Evolutionary conservation across 2,888 invertebrate species (phyloP).

Genomic region (Tinea pellionella): DNA sequence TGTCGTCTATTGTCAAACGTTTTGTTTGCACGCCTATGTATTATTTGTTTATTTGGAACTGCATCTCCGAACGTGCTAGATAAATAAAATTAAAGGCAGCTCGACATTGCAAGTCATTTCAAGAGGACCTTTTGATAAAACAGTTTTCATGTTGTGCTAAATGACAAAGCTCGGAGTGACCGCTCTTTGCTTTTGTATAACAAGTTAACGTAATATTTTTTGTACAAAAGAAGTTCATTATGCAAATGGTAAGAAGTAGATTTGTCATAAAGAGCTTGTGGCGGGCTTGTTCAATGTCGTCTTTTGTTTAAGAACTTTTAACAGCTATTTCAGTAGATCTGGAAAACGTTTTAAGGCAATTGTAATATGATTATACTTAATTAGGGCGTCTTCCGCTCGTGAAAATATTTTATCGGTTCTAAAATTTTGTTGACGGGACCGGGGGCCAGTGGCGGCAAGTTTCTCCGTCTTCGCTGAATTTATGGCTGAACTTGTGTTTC

Average conservation of each 20-base stretch:
- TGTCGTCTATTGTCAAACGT: slow-evolving; percentile 9
- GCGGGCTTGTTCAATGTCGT: slow-evolving; percentile 34
- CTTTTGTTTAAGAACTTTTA: slow-evolving; percentile 49
- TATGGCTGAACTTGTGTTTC: slow-evolving; percentile 65
- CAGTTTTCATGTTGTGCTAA: background rate
- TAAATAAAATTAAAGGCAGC: background rate
- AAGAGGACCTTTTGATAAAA: background rate
- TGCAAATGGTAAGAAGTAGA: background rate
- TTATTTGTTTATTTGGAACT: background rate
- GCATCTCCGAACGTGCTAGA: background rate
- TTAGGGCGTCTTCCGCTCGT: slow-evolving; percentile 48
- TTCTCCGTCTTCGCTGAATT: slow-evolving; percentile 52
- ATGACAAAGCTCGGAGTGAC: background rate
- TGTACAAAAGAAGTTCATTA: background rate
- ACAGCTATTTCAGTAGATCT: slow-evolving; percentile 37
- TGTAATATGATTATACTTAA: slow-evolving; percentile 55
- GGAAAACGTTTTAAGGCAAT: slow-evolving; percentile 49
- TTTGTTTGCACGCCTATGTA: background rate
- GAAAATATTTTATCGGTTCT: slow-evolving; percentile 62
- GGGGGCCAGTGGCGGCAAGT: slow-evolving; percentile 51
- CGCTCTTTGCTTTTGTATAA: background rate
- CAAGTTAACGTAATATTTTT: background rate
- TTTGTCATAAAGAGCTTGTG: slow-evolving; percentile 21
- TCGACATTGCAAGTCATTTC: background rate
- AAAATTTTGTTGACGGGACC: slow-evolving; percentile 50